phyloP scores from a whole-genome alignment of 2,113 vertebrate species.

The Stigmatopora nigra region DNA sequence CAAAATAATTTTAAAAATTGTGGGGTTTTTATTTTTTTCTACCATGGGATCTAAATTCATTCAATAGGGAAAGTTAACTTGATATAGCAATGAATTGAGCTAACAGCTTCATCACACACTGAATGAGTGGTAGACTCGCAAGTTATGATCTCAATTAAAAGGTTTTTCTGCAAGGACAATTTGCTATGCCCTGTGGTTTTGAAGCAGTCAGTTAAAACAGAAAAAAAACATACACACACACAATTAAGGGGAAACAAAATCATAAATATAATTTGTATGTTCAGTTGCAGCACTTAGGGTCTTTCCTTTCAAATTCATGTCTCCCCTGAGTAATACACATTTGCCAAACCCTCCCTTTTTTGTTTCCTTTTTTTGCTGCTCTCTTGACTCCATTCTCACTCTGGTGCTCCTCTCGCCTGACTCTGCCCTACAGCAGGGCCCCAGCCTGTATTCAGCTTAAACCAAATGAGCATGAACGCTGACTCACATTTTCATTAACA shows the following conservation, averaged over 20 bases:
- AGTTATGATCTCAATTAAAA: no score
- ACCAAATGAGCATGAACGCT: constrained; percentile 55
- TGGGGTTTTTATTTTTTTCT: background rate
- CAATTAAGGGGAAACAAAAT: constrained; percentile 36
- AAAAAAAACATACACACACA: constrained; percentile 14
- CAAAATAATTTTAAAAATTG: background rate
- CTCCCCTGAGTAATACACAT: constrained; percentile 21
- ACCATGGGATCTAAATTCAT: background rate
- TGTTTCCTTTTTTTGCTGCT: constrained; percentile 6
- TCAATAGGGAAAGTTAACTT: background rate
- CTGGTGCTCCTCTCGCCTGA: constrained; percentile 13
- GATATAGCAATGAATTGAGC: no score
- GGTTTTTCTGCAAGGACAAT: constrained; percentile 4
- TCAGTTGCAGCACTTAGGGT: background rate
- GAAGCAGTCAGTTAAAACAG: constrained; percentile 4
- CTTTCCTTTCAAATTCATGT: constrained; percentile 13
- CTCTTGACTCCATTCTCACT: constrained; percentile 23
- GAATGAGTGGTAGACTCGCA: background rate
- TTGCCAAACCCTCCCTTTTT: constrained; percentile 20
- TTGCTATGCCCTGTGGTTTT: constrained; percentile 31
- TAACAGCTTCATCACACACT: no score
- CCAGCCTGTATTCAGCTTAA: constrained; percentile 47
- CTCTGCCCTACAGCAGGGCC: constrained; percentile 52
- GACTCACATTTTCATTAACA: constrained; percentile 61
- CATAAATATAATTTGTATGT: constrained; percentile 40